Conservation (phyloP, 2,888 invertebrate species). For the Parelbella ahira region DNA sequence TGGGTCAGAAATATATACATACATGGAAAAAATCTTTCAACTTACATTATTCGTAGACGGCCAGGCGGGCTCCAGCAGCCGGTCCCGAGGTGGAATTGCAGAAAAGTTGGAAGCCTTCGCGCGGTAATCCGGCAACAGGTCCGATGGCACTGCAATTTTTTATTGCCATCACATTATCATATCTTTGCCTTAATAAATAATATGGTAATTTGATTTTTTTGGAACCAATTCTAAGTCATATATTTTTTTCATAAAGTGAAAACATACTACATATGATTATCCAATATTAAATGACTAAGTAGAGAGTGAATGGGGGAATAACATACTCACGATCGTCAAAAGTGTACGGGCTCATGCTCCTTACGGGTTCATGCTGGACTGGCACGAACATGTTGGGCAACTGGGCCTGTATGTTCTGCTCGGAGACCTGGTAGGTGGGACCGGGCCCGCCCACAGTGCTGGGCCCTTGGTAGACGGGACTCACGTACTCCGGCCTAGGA, state of each 20-base stretch:
- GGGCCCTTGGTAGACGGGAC: conserved; percentile 30
- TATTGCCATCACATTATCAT: no score
- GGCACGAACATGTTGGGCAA: conserved; percentile 38
- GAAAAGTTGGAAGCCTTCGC: conserved; percentile 34
- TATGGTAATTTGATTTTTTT: no score
- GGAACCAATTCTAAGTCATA: no score
- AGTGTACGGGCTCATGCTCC: conserved; percentile 38
- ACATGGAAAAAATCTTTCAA: no score
- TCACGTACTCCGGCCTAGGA: conserved; percentile 34
- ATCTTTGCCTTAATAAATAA: no score
- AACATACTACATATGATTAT: no score
- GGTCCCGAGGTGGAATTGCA: conserved; percentile 36
- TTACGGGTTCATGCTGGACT: conserved; percentile 34
- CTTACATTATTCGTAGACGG: conserved; percentile 44
- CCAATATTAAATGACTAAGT: no score
- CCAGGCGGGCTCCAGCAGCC: conserved; percentile 42
- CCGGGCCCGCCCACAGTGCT: conserved; percentile 21
- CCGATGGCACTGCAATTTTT: conserved; percentile 36
- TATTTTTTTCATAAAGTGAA: no score
- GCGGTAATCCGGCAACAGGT: conserved; percentile 38
- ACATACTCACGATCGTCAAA: conserved; percentile 41
- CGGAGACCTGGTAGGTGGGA: conserved; percentile 29
- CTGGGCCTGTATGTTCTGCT: conserved; percentile 28
- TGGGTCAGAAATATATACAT: no score
- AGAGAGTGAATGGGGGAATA: no score